These are phyloP conservation scores for Rhopilema esculentum DNA, from an alignment of 30 jellyfish, hydroid and myxozoan genomes.

Conservation along the genomic window DNA sequence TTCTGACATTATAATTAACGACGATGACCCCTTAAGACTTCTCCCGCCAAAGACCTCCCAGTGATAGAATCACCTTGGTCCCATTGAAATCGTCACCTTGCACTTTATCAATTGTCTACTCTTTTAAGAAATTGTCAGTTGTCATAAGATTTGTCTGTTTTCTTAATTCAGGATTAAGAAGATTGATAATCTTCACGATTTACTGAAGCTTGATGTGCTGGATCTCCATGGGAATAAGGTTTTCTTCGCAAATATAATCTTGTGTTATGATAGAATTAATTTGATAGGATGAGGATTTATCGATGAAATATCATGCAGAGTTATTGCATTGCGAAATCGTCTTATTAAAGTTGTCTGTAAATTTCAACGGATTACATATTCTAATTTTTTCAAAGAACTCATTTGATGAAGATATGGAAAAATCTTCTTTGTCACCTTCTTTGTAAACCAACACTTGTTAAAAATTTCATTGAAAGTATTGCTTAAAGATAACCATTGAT, in stretches of 20 bases:
- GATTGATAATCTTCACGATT: slow-evolving; percentile 77
- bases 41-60: neutral
- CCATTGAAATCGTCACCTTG: neutral
- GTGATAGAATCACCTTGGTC: neutral
- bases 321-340: neutral
- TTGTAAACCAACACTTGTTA: too few relatives aligned
- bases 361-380: neutral
- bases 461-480: too few relatives aligned
- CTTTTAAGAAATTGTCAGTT: neutral
- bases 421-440: too few relatives aligned
- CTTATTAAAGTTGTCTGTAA: neutral
- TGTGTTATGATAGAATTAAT: neutral
- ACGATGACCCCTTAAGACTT: too few relatives aligned
- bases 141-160: neutral
- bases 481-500: too few relatives aligned
- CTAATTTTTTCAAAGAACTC: neutral
- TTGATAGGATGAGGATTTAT: neutral
- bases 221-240: slow-evolving; percentile 99
- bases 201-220: slow-evolving; percentile 77
- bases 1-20: too few relatives aligned
- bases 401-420: neutral
- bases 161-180: slow-evolving; percentile 53
- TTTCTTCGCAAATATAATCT: neutral
- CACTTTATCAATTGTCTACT: neutral
- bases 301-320: neutral